Evolutionary conservation across 2,888 invertebrate genomes (phyloP).

Genomic region (Diploptera punctata): DNA sequence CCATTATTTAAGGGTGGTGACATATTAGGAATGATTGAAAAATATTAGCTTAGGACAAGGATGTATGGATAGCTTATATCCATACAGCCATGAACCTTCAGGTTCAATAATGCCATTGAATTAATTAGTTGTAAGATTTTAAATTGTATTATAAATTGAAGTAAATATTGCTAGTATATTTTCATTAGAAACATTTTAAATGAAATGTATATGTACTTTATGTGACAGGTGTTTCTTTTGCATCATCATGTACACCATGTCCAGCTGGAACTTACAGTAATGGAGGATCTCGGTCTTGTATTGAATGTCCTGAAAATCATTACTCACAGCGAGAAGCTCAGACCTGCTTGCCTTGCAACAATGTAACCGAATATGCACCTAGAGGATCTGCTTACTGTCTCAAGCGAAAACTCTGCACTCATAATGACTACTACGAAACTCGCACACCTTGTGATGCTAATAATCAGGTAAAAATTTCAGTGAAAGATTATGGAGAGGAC

Average conservation of each 20-base stretch:
- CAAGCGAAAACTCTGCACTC: conserved; percentile 57
- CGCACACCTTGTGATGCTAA: conserved; percentile 58
- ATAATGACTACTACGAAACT: conserved; percentile 58
- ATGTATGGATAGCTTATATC: too few species aligned
- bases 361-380: conserved; percentile 53
- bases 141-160: too few species aligned
- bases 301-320: conserved; percentile 57
- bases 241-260: conserved; percentile 59
- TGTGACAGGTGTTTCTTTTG: conserved; percentile 63
- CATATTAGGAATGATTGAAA: too few species aligned
- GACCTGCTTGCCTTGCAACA: conserved; percentile 55
- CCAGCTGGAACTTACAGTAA: conserved; percentile 52
- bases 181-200: too few species aligned
- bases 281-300: conserved; percentile 53
- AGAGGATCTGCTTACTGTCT: conserved; percentile 57
- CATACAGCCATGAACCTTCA: too few species aligned
- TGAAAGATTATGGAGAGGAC: too few species aligned
- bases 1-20: too few species aligned
- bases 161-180: too few species aligned
- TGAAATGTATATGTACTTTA: too few species aligned
- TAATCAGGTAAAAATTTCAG: conserved; percentile 53
- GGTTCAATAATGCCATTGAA: too few species aligned
- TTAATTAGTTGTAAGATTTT: too few species aligned
- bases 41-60: too few species aligned
- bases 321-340: conserved; percentile 55